These are phyloP conservation scores for Chrysochloris asiatica DNA, from an alignment of 2,113 vertebrate genomes.

Conservation along the genomic window DNA sequence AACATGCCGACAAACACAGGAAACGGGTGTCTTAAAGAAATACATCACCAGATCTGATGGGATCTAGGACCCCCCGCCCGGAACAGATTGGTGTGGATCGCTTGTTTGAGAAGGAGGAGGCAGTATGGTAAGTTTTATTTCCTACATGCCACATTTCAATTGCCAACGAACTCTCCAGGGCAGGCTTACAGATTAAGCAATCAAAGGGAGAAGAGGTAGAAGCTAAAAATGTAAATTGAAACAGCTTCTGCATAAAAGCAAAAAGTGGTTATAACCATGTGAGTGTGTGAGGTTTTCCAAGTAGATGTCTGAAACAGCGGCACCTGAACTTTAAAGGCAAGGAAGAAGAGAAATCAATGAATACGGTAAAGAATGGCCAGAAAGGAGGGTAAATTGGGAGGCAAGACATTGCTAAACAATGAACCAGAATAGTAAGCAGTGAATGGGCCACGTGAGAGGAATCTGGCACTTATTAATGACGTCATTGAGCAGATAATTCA, in stretches of 20 bases:
- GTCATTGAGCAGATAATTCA: background rate
- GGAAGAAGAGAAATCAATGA: background rate
- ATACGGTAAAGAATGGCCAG: background rate
- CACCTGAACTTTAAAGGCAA: background rate
- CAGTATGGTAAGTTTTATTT: background rate
- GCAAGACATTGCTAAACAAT: background rate
- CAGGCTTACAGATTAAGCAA: background rate
- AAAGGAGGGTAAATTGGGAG: rapidly evolving
- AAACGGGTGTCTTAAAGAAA: background rate
- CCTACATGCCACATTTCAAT: background rate
- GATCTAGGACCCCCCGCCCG: background rate
- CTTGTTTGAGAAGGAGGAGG: background rate
- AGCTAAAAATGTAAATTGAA: slow-evolving; percentile 17
- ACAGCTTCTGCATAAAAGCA: background rate
- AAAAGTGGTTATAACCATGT: background rate
- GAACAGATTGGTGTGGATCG: background rate
- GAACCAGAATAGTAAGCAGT: background rate
- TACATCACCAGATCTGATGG: background rate
- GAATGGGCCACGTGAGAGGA: background rate
- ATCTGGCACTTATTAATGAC: background rate
- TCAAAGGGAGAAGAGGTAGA: background rate
- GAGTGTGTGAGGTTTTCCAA: background rate
- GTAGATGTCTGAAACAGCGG: background rate
- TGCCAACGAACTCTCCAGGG: background rate
- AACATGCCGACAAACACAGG: background rate